Conservation (phyloP, 1,140 invertebrate species). For the Physella acuta region DNA sequence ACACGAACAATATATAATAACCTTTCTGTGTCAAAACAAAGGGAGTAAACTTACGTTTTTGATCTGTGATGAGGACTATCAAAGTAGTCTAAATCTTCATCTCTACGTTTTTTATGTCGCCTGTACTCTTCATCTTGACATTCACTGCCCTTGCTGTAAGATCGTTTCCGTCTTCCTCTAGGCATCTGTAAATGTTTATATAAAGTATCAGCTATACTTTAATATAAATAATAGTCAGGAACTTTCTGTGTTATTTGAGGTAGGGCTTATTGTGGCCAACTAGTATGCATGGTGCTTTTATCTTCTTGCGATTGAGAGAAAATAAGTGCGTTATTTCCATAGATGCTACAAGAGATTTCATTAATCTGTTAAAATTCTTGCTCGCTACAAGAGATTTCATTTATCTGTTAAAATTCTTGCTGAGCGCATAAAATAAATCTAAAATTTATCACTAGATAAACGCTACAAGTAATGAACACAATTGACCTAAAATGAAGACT, state of each 20-base stretch:
- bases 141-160: conserved; percentile 21
- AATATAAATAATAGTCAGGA: neutral
- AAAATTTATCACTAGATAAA: too few species aligned
- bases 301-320: neutral
- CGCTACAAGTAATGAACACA: too few species aligned
- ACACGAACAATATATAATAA: neutral
- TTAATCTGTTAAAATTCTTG: neutral
- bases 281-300: neutral
- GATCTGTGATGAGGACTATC: conserved; percentile 20
- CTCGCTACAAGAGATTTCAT: neutral
- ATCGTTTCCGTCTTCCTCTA: conserved; percentile 25
- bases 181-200: conserved; percentile 22
- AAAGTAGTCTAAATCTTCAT: conserved; percentile 15
- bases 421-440: too few species aligned
- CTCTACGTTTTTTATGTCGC: conserved; percentile 19
- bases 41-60: conserved; percentile 5
- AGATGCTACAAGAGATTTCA: neutral
- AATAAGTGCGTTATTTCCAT: neutral
- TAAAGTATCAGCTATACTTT: neutral
- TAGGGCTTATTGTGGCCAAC: neutral
- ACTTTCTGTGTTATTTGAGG: neutral
- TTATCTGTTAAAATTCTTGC: neutral
- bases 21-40: neutral
- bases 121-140: conserved; percentile 27
- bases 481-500: too few species aligned